Base-by-base conservation (phyloP, 2,888 invertebrate species). In the Synanthedon vespiformis region DNA sequence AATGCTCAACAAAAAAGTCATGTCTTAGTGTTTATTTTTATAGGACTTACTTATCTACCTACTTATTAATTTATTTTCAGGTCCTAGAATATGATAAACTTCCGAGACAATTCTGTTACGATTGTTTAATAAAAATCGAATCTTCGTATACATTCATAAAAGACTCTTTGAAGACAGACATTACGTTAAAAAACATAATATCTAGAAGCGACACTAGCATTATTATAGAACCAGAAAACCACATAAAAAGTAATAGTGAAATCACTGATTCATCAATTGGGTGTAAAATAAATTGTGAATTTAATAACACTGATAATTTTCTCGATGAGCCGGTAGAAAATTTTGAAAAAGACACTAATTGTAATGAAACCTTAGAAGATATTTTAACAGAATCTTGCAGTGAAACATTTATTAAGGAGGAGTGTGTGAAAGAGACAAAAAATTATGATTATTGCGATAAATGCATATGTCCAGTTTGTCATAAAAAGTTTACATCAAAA, bases 51-150 rank as follows among this genome's bases (percentile, higher is more conserved):
- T 27, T 27, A 8, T 8, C 34, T 34, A 10, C 8, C 34, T 34
- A 10, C 8, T 8, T 34, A 10, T 34, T 8, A 2, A 34, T 34
- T 34, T 34, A 34, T 34, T 70, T 58, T 51, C 62, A 85, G 84
- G 64, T 81, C 41, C 57, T 68, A 55, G 72, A 79, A 18, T 74
- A 78, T 48, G 88, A 89, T 52, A 70, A 70, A 40, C 65, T 89
- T n/a, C 88, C 89, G 2, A 84, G 79, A 53, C 83, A 84, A 40
- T 80, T 89, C 52, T 89, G 89, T 59, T 81, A 79, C 49, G 74
- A 84, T 53, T 89, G 89, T 53, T 67, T 77, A 40, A 77, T 78
- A 2, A 83, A 83, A 66, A 80, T 89, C 60, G 83, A 89, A 60
- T 82, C 80, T 2, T 80, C 83, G 48, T 88, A 80, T 61, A 78